These are phyloP conservation scores for Sipha maydis DNA, from an alignment of 2,888 invertebrate species.

Conservation along the genomic window DNA sequence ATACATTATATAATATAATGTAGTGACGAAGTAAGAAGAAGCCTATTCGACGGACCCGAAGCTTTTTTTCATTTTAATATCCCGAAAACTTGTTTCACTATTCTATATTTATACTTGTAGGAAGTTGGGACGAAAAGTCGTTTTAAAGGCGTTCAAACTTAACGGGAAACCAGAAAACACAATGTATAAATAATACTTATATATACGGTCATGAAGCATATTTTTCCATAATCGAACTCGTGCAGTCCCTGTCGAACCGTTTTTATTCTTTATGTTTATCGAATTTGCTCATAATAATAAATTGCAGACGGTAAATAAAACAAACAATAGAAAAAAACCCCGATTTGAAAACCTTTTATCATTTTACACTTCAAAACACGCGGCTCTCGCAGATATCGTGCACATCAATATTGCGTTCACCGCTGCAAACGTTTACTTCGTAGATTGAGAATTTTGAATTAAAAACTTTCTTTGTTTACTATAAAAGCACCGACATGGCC, in stretches of 20 bases:
- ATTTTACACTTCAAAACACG: conserved; percentile 8
- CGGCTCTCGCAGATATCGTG: not conserved
- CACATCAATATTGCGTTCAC: not conserved
- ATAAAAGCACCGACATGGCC: not conserved
- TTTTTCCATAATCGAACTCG: not conserved
- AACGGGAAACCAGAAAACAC: not conserved
- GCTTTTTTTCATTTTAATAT: no score
- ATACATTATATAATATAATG: not conserved
- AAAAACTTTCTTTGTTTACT: conserved; percentile 11
- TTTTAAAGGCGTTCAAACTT: not conserved
- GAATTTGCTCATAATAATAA: not conserved
- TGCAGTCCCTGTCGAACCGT: not conserved
- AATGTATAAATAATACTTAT: not conserved
- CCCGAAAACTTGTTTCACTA: no score
- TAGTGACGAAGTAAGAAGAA: no score
- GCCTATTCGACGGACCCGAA: no score
- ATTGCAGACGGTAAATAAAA: not conserved
- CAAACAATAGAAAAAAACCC: not conserved
- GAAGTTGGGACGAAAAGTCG: no score
- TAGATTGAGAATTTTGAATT: conserved; percentile 6
- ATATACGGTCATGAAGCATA: not conserved
- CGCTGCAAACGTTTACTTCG: no score
- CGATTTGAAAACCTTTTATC: conserved; percentile 25
- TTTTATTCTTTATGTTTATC: conserved; percentile 10
- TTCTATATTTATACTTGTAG: no score